phyloP scores from a whole-genome alignment of 2,797 vertebrate genomes.

The Alauda arvensis region DNA sequence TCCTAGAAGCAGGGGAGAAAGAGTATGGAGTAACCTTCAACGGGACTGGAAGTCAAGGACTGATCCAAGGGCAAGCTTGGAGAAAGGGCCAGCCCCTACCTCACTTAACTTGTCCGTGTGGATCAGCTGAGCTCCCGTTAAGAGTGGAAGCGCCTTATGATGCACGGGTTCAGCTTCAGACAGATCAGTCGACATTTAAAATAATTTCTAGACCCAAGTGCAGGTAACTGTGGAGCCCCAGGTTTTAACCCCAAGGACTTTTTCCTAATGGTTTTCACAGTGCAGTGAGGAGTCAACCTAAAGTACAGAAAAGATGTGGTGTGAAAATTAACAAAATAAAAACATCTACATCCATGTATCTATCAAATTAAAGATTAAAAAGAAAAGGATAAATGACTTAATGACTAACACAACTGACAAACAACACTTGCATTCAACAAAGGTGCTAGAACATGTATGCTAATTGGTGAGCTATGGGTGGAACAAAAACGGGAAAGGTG shows the following conservation, averaged over 20 bases:
- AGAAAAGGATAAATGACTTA: conserved; percentile 39
- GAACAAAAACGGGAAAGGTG: conserved; percentile 33
- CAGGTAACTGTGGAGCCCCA: conserved; percentile 74
- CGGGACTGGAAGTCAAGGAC: conserved; percentile 64
- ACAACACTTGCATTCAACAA: conserved; percentile 31
- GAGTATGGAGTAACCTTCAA: conserved; percentile 45
- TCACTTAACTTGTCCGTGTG: conserved; percentile 78
- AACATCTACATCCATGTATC: conserved; percentile 38
- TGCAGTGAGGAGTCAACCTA: conserved; percentile 75
- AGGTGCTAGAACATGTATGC: conserved; percentile 29
- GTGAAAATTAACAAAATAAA: conserved; percentile 73
- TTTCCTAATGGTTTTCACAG: conserved; percentile 76
- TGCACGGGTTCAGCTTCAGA: conserved; percentile 77
- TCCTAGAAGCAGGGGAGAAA: conserved; percentile 45
- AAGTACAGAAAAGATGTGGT: conserved; percentile 78
- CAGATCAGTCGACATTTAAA: conserved; percentile 79
- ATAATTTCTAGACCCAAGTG: conserved; percentile 74
- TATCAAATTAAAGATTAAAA: conserved; percentile 40
- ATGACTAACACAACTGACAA: conserved; percentile 22
- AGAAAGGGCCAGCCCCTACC: conserved; percentile 76
- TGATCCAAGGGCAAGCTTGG: conserved; percentile 75
- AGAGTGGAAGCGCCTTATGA: conserved; percentile 79
- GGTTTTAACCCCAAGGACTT: conserved; percentile 76
- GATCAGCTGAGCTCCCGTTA: conserved; percentile 78
- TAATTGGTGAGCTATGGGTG: conserved; percentile 23